Evolutionary conservation across 2,113 vertebrate genomes (phyloP), one percentile per base, ranked within the genome.

Genomic region (Charina bottae): DNA sequence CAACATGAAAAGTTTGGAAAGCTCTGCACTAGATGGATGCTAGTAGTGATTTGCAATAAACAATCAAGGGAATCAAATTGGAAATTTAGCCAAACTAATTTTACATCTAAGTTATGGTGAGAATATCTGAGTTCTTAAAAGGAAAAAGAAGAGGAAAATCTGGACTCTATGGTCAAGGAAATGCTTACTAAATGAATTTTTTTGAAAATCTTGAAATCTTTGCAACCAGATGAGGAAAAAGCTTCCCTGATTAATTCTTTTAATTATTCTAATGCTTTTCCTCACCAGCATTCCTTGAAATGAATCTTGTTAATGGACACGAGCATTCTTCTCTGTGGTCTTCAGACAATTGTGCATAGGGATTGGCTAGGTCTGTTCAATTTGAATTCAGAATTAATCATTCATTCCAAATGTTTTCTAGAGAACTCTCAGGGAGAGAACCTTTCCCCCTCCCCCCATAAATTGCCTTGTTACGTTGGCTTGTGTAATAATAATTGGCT

Each of bases 41-140:
- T 37, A 23, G 83, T 21, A 24, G 13, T 54, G 26, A 78, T 94
- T 96, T 95, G 88, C 93, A 49, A 49, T 49, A 49, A 49, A 49
- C 90, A 84, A 93, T 93, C 83, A 94, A 90, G 33, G 89, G 89
- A 95, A 93, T 93, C 56, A 96, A 96, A 93, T 95, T 90, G 91
- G 85, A 33, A 56, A 91, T 93, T 94, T 89, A 94, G 19, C 56
- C 64, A 92, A 95, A 94, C 93, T 93, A 94, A 85, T 92, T 95
- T 93, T 89, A 19, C 83, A 87, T 91, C 6, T 4, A 92, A 92
- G 92, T 94, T 24, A n/a, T 53, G 46, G 24, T 33, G 49, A 49
- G 49, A 6, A 7, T 97, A 94, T 95, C 90, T 94, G 42, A 11
- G 93, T 91, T 26, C 53, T 93, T 91, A 87, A 93, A 95, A 95